Evolutionary conservation across 2,797 vertebrate genomes (phyloP).

Genomic region (Petrocephalus sullivani): DNA sequence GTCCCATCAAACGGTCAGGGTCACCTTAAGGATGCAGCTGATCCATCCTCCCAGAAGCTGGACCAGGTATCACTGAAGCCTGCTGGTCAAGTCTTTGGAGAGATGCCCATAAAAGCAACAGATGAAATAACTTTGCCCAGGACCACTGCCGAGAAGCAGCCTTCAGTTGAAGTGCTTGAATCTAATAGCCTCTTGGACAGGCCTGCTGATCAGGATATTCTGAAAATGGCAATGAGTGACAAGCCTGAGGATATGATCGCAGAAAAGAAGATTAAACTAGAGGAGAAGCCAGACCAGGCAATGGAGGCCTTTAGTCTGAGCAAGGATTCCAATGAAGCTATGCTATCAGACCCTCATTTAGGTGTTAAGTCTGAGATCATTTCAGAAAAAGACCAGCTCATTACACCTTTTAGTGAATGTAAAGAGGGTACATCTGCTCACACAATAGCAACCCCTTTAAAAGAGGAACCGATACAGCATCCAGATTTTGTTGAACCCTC

Average conservation of each 20-base stretch:
- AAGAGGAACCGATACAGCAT: constrained; percentile 19
- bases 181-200: constrained; percentile 50
- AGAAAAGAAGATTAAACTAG: constrained; percentile 18
- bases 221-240: not conserved
- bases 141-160: constrained; percentile 64
- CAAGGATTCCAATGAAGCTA: not conserved
- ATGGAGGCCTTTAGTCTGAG: not conserved
- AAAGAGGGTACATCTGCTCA: constrained; percentile 20
- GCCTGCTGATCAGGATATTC: constrained; percentile 38
- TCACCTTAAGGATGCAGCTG: constrained; percentile 57
- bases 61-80: constrained; percentile 34
- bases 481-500: constrained; percentile 11
- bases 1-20: constrained; percentile 51
- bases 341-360: constrained; percentile 19
- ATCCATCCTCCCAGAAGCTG: constrained; percentile 48
- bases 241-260: not conserved
- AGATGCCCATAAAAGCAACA: not conserved
- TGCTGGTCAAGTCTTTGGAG: not conserved
- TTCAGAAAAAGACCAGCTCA: constrained; percentile 21
- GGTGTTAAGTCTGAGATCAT: constrained; percentile 31
- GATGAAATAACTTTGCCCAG: constrained; percentile 46
- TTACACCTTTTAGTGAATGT: not conserved
- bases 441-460: constrained; percentile 14
- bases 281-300: constrained; percentile 23
- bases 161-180: constrained; percentile 62